Conservation (phyloP, 2,888 invertebrate species). For the Tolmerus cingulatus region DNA sequence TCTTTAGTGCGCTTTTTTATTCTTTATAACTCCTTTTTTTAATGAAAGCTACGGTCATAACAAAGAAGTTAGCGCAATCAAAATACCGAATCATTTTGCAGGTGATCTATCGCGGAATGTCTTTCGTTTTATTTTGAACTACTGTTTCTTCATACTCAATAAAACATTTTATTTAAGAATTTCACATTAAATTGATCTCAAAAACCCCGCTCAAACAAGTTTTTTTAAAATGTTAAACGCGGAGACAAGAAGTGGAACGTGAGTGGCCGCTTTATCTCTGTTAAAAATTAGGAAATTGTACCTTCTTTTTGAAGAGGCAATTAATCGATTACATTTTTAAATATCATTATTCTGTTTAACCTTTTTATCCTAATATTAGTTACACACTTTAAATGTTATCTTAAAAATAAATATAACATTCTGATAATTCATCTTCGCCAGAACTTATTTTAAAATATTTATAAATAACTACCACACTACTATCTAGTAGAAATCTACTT, state of each 20-base stretch:
- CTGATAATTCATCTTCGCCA: no score
- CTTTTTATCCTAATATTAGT: background rate
- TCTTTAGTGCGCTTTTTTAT: background rate
- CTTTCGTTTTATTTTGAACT: background rate
- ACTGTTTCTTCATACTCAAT: background rate
- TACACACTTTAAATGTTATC: background rate
- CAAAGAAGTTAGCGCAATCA: background rate
- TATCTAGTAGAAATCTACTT: no score
- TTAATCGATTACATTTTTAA: background rate
- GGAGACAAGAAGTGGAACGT: background rate
- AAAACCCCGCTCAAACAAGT: background rate
- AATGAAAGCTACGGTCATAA: background rate
- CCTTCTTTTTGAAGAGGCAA: background rate
- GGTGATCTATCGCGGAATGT: background rate
- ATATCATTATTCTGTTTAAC: background rate
- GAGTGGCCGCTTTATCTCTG: background rate
- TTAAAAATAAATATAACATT: background rate
- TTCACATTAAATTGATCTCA: background rate
- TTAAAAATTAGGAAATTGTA: background rate
- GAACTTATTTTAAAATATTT: background rate
- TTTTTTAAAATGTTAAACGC: background rate
- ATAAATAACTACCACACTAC: background rate
- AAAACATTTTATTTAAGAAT: background rate
- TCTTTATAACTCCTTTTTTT: background rate
- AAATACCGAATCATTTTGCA: background rate